These are phyloP conservation scores for Willisornis vidua DNA, from an alignment of 2,113 vertebrate species.

Conservation along the genomic window DNA sequence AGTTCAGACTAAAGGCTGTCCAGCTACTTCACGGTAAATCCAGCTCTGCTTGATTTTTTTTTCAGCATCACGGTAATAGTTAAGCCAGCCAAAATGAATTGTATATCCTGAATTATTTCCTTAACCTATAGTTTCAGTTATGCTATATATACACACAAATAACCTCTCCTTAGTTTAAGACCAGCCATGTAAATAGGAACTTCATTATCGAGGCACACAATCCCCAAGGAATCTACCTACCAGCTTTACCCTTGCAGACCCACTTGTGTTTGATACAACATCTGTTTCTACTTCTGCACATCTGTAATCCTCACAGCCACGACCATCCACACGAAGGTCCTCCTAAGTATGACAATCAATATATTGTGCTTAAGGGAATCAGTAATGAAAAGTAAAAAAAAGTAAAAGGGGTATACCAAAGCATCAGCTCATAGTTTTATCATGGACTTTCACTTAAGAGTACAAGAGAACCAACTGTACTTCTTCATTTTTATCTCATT, in stretches of 20 bases:
- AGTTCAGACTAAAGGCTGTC: neutral
- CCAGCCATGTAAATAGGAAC: neutral
- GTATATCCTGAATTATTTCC: neutral
- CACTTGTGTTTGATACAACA: conserved; percentile 95
- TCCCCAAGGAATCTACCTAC: conserved; percentile 69
- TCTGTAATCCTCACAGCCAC: conserved; percentile 95
- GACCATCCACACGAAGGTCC: conserved; percentile 91
- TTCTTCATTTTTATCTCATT: neutral
- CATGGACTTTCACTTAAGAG: neutral
- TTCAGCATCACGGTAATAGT: neutral
- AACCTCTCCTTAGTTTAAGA: neutral
- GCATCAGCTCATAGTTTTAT: neutral
- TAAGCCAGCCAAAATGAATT: neutral
- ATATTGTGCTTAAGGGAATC: neutral
- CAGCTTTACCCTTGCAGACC: conserved; percentile 93
- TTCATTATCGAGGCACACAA: neutral
- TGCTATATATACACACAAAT: neutral
- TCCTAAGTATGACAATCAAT: conserved; percentile 76
- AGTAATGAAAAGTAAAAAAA: neutral
- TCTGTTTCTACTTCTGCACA: conserved; percentile 94
- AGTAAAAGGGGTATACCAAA: neutral
- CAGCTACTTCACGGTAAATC: neutral
- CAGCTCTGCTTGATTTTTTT: neutral
- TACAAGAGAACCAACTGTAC: neutral
- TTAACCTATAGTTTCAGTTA: neutral